phyloP scores from a whole-genome alignment of 2,797 vertebrate species.

The Cossypha heuglini region DNA sequence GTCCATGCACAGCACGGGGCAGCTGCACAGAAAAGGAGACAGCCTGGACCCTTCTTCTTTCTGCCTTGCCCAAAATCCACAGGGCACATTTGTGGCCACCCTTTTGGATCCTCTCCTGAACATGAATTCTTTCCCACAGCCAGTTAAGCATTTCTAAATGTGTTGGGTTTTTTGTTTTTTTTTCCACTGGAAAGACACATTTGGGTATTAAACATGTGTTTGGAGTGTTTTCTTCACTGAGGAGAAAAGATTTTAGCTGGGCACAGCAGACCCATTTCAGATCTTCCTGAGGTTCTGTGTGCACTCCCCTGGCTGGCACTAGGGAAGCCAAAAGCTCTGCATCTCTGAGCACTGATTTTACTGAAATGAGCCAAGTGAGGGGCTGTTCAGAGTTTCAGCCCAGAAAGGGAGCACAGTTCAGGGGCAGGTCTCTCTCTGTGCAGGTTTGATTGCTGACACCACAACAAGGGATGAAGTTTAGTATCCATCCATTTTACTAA shows the following conservation, averaged over 20 bases:
- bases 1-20: conserved; percentile 19
- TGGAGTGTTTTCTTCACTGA: not conserved
- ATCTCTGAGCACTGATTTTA: accelerated
- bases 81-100: conserved; percentile 30
- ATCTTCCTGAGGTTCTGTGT: not conserved
- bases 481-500: not conserved
- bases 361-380: not conserved
- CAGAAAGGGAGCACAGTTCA: not conserved
- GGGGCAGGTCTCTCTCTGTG: not conserved
- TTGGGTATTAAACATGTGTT: not conserved
- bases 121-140: conserved; percentile 25
- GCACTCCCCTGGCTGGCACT: not conserved
- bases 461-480: not conserved
- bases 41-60: not conserved
- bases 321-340: not conserved
- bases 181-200: conserved; percentile 5
- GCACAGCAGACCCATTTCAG: not conserved
- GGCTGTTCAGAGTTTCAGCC: not conserved
- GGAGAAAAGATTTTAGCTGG: not conserved
- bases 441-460: not conserved
- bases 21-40: conserved; percentile 8
- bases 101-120: conserved; percentile 28
- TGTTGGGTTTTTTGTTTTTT: not conserved
- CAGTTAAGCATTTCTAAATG: not conserved
- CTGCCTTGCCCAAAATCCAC: conserved; percentile 44